Evolutionary conservation across 64 coral and sea anemone genomes (phyloP).

Genomic region (Porites lutea): DNA sequence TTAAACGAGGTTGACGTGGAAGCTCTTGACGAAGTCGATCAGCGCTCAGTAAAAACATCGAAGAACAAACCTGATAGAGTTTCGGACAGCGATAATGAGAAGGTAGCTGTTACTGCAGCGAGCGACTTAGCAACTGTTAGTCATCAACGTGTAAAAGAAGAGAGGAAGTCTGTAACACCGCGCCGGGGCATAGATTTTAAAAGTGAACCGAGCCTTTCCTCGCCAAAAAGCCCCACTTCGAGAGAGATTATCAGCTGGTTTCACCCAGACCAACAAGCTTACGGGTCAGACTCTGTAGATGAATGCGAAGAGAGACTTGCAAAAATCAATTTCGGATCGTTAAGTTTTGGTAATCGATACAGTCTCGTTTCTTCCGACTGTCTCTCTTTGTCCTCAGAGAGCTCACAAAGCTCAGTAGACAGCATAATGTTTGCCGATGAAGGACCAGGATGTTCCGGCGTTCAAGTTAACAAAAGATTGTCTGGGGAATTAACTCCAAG

Average conservation of each 20-base stretch:
- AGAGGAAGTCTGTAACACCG: background rate
- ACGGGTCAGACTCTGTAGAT: constrained; percentile 55
- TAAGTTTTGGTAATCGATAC: constrained; percentile 95
- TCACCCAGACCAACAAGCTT: constrained; percentile 35
- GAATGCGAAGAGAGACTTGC: constrained; percentile 49
- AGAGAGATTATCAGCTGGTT: constrained; percentile 58
- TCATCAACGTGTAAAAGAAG: background rate
- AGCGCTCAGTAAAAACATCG: background rate
- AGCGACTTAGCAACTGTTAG: background rate
- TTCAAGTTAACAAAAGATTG: background rate
- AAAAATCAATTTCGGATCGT: constrained; percentile 83
- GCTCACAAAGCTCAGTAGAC: constrained; percentile 75
- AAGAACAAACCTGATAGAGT: background rate
- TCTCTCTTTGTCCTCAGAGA: constrained; percentile 85
- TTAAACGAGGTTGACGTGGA: constrained; percentile 16
- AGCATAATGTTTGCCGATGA: constrained; percentile 71
- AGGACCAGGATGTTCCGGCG: background rate
- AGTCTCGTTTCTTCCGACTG: constrained; percentile 93
- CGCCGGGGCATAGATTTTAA: background rate
- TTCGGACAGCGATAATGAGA: background rate
- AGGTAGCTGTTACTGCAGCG: background rate
- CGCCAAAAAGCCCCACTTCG: constrained; percentile 37
- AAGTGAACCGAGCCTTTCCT: background rate
- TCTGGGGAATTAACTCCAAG: constrained; percentile 22
- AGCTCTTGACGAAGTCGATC: constrained; percentile 28